Evolutionary conservation across 2,113 vertebrate species (phyloP), one percentile per base, ranked within the genome.

Genomic region (Tympanuchus pallidicinctus): DNA sequence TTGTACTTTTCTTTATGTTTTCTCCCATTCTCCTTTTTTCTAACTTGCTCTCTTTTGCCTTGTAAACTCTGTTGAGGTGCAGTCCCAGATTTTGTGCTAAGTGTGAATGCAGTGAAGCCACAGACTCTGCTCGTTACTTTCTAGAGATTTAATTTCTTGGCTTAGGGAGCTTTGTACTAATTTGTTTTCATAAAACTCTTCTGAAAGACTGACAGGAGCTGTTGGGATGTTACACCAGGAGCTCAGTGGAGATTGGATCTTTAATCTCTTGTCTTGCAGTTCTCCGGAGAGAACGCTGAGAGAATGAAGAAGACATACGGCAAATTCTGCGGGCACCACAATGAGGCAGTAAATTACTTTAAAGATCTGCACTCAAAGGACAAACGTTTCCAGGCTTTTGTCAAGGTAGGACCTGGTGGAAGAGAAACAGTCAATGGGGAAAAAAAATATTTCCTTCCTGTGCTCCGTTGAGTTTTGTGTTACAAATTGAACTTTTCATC

Each of bases 301-400:
- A 97, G 96, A 24, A 98, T 99, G 98, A 99, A 99, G 98, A 98
- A 97, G 95, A 98, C 98, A 0, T 99, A 99, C 0, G 99, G 99
- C 66, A 98, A 97, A 93, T 99, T 99, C 95, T 99, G 99, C 10
- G 99, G 99, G 75, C 99, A 99, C 28, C 99, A 99, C 97, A 99
- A 98, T 3, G 99, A 99, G 89, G 99, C 99, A 0, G 98, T 99
- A 22, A 99, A 97, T 97, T 97, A 99, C 79, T 99, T 99, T 97
- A 99, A 99, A 95, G 99, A 99, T 66, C 98, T 99, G 3, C 97
- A 98, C 65, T 97, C 98, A 57, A 99, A 99, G 97, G 99, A 99
- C 89, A 99, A 99, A 78, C 98, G 98, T 54, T 99, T 99, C 79
- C 99, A 99, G 96, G 98, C 98, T 4, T 99, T 99, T 69, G 98